Evolutionary conservation across 2,888 invertebrate species (phyloP), one percentile per base, ranked within the genome.

Genomic region (Dolichopus griseipennis): DNA sequence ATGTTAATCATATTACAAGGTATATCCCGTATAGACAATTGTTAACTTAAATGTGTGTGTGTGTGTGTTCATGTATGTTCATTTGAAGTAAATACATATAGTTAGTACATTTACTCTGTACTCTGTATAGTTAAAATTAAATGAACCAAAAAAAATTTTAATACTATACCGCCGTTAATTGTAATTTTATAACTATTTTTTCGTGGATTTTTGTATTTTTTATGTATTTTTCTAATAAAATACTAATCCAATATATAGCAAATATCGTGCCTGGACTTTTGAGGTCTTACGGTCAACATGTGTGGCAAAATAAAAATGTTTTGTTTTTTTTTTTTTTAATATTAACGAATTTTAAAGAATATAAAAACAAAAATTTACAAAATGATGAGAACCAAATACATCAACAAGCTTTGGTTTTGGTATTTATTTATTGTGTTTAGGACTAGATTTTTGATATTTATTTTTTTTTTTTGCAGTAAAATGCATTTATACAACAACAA

Each of bases 231-330:
- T 9, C 52, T 15, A 18, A 9, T 18, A 18, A 12, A 52, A 52
- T 52, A n/a, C 2, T 9, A 52, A 52, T 12, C 52, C 18, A 52
- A 52, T n/a, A n/a, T n/a, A n/a, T 52, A 52, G 52, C 52, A 12
- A 52, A 52, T 52, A 52, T 52, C 52, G 52, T 52, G 52, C 52
- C 6, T 52, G 52, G 52, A 52, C 52, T 52, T 52, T 52, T 52
- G 52, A 52, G 52, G 52, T 52, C 52, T 52, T 52, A 52, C 52
- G 52, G 52, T 52, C 52, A 52, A 52, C 52, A 52, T 52, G 52
- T 52, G 52, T 52, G 52, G 52, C 52, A 52, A 52, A 43, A 52
- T 18, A 52, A 52, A 18, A 52, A 52, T n/a, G n/a, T n/a, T n/a
- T n/a, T n/a, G n/a, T n/a, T n/a, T n/a, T n/a, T n/a, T n/a, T n/a